Conservation (phyloP, 2,888 invertebrate species). For the Colletes collaris region DNA sequence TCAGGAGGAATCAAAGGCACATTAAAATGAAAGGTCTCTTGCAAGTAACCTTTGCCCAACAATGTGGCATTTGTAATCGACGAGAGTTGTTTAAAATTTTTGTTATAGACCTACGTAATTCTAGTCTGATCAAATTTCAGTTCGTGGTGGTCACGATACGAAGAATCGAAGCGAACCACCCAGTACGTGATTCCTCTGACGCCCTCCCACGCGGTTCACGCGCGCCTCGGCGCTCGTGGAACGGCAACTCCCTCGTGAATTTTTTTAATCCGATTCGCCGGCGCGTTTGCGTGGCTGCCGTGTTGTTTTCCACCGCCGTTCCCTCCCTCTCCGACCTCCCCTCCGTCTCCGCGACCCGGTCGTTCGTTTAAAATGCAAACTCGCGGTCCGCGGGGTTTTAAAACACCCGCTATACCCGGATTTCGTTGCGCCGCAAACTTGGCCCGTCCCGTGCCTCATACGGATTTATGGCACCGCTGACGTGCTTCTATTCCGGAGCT, state of each 20-base stretch:
- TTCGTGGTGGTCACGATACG: neutral
- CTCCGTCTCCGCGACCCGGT: conserved; percentile 30
- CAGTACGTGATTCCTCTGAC: conserved; percentile 57
- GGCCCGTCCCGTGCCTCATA: conserved; percentile 56
- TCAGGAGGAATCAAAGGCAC: too few relatives aligned
- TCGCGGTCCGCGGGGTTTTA: conserved; percentile 69
- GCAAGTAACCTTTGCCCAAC: too few relatives aligned
- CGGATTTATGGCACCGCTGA: conserved; percentile 60
- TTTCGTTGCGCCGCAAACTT: conserved; percentile 67
- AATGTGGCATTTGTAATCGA: too few relatives aligned
- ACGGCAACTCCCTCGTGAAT: conserved; percentile 70
- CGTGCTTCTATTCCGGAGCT: conserved; percentile 63
- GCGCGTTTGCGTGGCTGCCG: conserved; percentile 65
- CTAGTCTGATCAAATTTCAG: too few relatives aligned
- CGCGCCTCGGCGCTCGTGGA: conserved; percentile 56
- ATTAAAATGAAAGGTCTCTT: too few relatives aligned
- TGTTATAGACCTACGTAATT: too few relatives aligned
- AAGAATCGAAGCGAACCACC: conserved; percentile 40
- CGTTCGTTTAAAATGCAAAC: conserved; percentile 78
- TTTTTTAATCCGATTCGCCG: conserved; percentile 76
- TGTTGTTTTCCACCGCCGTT: conserved; percentile 59
- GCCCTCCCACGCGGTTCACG: conserved; percentile 58
- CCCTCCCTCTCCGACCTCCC: neutral
- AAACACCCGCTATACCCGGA: conserved; percentile 69
- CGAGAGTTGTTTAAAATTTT: too few relatives aligned